These are phyloP conservation scores for Tachuris rubrigastra DNA, from an alignment of 2,113 vertebrate genomes.

Conservation along the genomic window DNA sequence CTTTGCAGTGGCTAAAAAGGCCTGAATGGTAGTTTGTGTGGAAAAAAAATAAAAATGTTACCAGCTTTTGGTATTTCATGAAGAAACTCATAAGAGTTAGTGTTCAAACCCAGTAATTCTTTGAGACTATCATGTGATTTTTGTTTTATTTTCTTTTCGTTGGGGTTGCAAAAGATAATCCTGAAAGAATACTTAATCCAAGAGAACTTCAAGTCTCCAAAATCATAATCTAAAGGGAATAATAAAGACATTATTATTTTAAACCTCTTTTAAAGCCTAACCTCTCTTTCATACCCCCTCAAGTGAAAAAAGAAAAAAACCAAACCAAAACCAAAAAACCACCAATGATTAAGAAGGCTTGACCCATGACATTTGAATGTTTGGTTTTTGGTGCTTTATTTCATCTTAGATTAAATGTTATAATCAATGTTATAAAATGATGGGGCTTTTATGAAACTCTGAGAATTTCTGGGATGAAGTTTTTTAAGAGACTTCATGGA, in stretches of 20 bases:
- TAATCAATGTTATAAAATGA: not conserved
- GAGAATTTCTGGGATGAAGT: not conserved
- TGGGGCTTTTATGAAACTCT: not conserved
- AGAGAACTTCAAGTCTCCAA: not conserved
- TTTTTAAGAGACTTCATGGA: not conserved
- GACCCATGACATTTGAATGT: not conserved
- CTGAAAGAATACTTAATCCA: not conserved
- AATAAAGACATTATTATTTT: not conserved
- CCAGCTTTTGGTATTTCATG: not conserved
- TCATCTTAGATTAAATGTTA: not conserved
- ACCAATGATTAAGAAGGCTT: not conserved
- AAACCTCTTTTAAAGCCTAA: not conserved
- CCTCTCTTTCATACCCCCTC: not conserved
- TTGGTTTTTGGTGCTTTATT: not conserved
- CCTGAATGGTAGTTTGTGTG: not conserved
- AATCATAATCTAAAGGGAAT: not conserved
- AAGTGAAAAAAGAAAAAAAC: not conserved
- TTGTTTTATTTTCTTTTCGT: not conserved
- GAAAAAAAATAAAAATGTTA: not conserved
- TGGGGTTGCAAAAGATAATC: not conserved
- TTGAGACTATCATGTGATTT: not conserved
- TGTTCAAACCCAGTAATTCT: not conserved
- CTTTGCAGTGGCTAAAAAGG: not conserved
- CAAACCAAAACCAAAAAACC: accelerated
- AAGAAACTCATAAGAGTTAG: not conserved